Percentiles rank a stretch among this genome's conserved stretches.
Evolutionary conservation across 1,140 invertebrate genomes (phyloP).

Genomic region (Aphis gossypii): DNA sequence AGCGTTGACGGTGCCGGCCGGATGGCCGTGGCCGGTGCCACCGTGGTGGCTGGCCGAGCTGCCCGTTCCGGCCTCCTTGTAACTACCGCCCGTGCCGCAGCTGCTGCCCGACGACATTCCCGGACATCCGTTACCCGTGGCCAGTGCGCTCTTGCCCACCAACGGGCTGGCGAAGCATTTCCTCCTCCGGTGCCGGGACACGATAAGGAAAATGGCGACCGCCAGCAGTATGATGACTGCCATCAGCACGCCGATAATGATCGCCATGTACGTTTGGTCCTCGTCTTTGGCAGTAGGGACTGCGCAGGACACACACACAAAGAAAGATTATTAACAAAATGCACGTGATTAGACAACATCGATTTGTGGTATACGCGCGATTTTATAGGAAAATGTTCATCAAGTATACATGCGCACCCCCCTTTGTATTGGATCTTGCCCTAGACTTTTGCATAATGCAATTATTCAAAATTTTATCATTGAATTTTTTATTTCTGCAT

Average conservation of each 20-base stretch:
- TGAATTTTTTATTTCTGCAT: too few species aligned
- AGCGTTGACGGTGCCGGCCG: conserved; percentile 63
- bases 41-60: conserved; percentile 61
- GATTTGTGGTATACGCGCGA: background rate
- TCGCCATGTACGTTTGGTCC: conserved; percentile 79
- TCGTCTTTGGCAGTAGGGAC: conserved; percentile 75
- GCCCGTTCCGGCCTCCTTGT: conserved; percentile 61
- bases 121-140: conserved; percentile 60
- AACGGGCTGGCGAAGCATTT: conserved; percentile 80
- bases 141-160: conserved; percentile 68
- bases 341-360: background rate
- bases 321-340: background rate
- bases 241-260: conserved; percentile 81
- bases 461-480: too few species aligned
- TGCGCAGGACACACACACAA: background rate
- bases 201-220: conserved; percentile 78
- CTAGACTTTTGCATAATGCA: too few species aligned
- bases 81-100: conserved; percentile 66
- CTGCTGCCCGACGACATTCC: conserved; percentile 66
- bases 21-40: conserved; percentile 62
- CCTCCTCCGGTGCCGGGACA: conserved; percentile 77
- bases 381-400: too few species aligned
- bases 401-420: too few species aligned
- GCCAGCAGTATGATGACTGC: conserved; percentile 78
- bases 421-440: too few species aligned